phyloP scores from a whole-genome alignment of 2,113 vertebrate genomes.

The Podarcis raffonei region DNA sequence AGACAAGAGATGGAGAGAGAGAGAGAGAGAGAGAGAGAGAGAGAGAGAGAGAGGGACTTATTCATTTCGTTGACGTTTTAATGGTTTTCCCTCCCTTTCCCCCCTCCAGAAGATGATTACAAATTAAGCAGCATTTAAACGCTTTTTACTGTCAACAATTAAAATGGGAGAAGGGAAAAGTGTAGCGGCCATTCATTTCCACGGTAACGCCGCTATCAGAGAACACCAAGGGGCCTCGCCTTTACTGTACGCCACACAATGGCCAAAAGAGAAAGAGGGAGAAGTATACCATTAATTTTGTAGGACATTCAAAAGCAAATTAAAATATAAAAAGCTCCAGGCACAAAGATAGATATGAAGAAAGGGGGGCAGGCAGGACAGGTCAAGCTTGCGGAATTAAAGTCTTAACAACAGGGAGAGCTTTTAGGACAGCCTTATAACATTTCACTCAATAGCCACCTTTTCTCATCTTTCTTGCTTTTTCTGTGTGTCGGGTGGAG shows the following conservation, averaged over 20 bases:
- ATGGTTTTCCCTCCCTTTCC: conserved; percentile 71
- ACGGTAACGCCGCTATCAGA: conserved; percentile 76
- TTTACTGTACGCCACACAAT: conserved; percentile 72
- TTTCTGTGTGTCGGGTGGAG: background rate
- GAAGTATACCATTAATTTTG: conserved; percentile 65
- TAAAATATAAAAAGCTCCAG: conserved; percentile 75
- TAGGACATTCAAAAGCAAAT: conserved; percentile 75
- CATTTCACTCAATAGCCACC: background rate
- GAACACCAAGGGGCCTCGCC: conserved; percentile 64
- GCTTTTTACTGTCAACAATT: conserved; percentile 84
- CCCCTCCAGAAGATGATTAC: conserved; percentile 77
- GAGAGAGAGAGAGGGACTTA: conserved; percentile 59
- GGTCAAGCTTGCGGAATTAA: conserved; percentile 57
- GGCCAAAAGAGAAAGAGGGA: conserved; percentile 42
- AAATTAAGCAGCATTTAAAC: conserved; percentile 83
- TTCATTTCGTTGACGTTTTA: conserved; percentile 80
- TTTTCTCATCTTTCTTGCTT: background rate
- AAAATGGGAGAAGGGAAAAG: conserved; percentile 68
- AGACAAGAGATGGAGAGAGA: background rate
- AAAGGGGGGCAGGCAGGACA: conserved; percentile 48
- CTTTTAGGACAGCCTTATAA: conserved; percentile 10
- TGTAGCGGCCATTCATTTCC: conserved; percentile 79
- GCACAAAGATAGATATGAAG: conserved; percentile 65
- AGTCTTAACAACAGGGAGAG: conserved; percentile 52
- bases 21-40: background rate